Conservation (phyloP, 1,140 invertebrate genomes). For the Nephotettix cincticeps region DNA sequence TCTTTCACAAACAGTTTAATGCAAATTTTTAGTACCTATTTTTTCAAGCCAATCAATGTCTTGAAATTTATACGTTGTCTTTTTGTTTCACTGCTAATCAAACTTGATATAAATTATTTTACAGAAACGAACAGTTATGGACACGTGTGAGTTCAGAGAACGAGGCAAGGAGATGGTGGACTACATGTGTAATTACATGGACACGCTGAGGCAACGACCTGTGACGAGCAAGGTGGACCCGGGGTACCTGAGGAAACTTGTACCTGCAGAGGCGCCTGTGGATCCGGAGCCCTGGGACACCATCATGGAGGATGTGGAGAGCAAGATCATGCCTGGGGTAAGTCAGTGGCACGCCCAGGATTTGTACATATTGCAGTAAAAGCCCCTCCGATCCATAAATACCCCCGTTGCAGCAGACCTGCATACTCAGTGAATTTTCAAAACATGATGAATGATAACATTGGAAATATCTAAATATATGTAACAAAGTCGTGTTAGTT, state of each 20-base stretch:
- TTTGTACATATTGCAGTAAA: too few species aligned
- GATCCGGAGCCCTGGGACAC: constrained; percentile 85
- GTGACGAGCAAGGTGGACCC: constrained; percentile 90
- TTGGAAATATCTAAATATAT: too few species aligned
- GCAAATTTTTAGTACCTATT: too few species aligned
- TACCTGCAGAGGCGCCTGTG: constrained; percentile 85
- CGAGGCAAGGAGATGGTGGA: constrained; percentile 96
- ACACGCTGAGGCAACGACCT: constrained; percentile 74
- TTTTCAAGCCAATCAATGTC: too few species aligned
- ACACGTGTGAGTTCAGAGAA: constrained; percentile 82
- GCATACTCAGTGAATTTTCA: too few species aligned
- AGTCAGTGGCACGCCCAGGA: constrained; percentile 38
- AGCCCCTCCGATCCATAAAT: too few species aligned
- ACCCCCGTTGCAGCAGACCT: too few species aligned
- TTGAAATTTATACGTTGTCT: too few species aligned
- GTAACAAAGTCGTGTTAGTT: too few species aligned
- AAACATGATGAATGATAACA: too few species aligned
- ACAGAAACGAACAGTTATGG: constrained; percentile 59
- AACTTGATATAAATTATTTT: neutral
- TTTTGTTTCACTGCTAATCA: too few species aligned
- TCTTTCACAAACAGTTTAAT: too few species aligned
- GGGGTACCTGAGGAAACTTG: constrained; percentile 82
- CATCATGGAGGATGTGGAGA: constrained; percentile 93
- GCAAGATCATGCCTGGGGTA: constrained; percentile 96
- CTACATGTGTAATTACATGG: constrained; percentile 95